Evolutionary conservation across 2,888 invertebrate species (phyloP), one percentile per base, ranked within the genome.

Genomic region (Dryobota labecula): DNA sequence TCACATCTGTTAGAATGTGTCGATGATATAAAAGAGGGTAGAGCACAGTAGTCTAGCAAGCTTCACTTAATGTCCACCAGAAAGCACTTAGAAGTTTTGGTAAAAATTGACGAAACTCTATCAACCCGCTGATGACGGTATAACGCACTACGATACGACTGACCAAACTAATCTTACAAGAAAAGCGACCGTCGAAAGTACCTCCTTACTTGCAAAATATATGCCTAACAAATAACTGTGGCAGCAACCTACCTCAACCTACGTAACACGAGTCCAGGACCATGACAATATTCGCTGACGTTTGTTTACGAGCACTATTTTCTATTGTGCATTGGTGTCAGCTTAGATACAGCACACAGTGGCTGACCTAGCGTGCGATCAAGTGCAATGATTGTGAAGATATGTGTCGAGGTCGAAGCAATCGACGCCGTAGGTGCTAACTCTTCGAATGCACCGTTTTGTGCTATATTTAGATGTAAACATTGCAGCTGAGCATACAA

Each of bases 331-430:
- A 49, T n/a, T n/a, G 51, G 63, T 43, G 33, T 56, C 38, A 53
- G 56, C 60, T 53, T 57, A 30, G 49, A 45, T 43, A 70, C 41
- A 49, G 68, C 67, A 20, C 30, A 76, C 66, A 64, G 61, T 66
- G 49, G 61, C 13, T 54, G 77, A 45, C 81, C 70, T 70, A 57
- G 76, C 15, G 38, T 18, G 24, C 60, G 75, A 78, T 67, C 81
- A 80, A 80, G 76, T 80, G 78, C 63, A 76, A 27, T 56, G 63
- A 71, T 80, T 69, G 53, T 54, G 43, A 27, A 43, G 47, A 70
- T 80, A 18, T 60, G 70, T 75, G 81, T 56, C 76, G 63, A 78
- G 78, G 81, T 43, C 61, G 18, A 20, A 56, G 27, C 30, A 53
- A 69, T 69, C 41, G 33, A 2, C 56, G n/a, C n/a, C 36, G 24